Evolutionary conservation across 2,797 vertebrate species (phyloP), one percentile per base, ranked within the genome.

Genomic region (Antennarius maculatus): DNA sequence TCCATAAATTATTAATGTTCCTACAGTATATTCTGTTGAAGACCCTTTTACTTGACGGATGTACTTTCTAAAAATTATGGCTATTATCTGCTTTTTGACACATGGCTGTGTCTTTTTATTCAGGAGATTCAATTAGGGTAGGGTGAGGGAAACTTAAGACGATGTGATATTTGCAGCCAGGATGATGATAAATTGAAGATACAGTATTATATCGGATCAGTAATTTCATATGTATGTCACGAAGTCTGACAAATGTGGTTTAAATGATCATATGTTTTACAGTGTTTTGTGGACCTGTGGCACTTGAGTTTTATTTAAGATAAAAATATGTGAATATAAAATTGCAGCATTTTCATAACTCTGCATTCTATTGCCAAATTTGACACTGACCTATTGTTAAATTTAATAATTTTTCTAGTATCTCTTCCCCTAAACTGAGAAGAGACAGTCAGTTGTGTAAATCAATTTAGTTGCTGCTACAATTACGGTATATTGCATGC

Each of bases 1-100:
- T 80, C 84, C 61, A 92, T 92, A 83, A 87, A 91, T 92, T 90
- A 88, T 90, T 89, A 84, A 91, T 91, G 84, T 66, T 66, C 84
- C 84, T 71, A 23, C 23, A 23, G 23, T 23, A 79, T 83, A 82
- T 87, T 89, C 76, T 86, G 68, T 79, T 76, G 71, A 78, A 88
- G 84, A 89, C 73, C 85, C 77, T 87, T 74, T 86, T 78, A 73
- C 80, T 82, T 90, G 85, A 91, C 82, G 74, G 80, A 89, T 90
- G 78, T 84, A 86, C 86, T 89, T 85, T 89, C 88, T 86, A 81
- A 76, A 81, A 88, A 81, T 89, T 86, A 87, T 86, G 77, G 83
- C 79, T 88, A 89, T 88, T 88, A 87, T 89, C 86, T 82, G 58
- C 71, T 81, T 85, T 86, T 88, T 84, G 86, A 90, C 80, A 89